Percentiles rank a stretch among this genome's conserved stretches.
These are phyloP conservation scores for Cynocephalus volans DNA, from an alignment of 2,113 vertebrate species.

Conservation along the genomic window DNA sequence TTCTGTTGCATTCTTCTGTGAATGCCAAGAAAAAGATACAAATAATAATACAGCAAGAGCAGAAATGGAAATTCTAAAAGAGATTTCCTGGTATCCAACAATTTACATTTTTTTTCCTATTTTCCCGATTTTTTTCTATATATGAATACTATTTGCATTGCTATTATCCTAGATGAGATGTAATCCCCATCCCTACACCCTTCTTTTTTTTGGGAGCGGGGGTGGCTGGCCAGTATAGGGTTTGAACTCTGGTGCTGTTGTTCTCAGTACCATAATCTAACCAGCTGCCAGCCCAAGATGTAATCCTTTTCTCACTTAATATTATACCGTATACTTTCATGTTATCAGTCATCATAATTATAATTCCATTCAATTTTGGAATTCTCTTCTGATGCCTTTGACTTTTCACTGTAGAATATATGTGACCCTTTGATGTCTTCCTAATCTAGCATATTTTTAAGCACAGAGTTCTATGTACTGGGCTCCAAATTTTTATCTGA, in stretches of 20 bases:
- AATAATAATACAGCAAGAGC: background rate
- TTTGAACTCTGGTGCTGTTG: no score
- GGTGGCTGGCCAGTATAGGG: no score
- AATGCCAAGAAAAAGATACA: background rate
- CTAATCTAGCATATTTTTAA: background rate
- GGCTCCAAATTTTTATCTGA: background rate
- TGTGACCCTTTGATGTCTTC: background rate
- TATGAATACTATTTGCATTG: background rate
- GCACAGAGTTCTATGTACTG: background rate
- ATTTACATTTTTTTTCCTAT: background rate
- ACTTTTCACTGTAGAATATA: background rate
- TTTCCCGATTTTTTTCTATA: background rate
- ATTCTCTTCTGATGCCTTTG: background rate
- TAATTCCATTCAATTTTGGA: background rate
- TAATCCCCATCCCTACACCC: background rate
- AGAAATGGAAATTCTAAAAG: background rate
- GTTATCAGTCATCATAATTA: background rate
- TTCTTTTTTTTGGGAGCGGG: no score
- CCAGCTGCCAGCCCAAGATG: background rate
- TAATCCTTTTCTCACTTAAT: background rate
- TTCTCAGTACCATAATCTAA: no score
- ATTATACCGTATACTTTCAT: background rate
- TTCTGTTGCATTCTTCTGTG: slow-evolving; percentile 9
- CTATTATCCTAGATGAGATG: background rate
- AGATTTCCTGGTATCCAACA: background rate